Evolutionary conservation across 2,113 vertebrate species (phyloP), one percentile per base, ranked within the genome.

Genomic region (Colaptes auratus): DNA sequence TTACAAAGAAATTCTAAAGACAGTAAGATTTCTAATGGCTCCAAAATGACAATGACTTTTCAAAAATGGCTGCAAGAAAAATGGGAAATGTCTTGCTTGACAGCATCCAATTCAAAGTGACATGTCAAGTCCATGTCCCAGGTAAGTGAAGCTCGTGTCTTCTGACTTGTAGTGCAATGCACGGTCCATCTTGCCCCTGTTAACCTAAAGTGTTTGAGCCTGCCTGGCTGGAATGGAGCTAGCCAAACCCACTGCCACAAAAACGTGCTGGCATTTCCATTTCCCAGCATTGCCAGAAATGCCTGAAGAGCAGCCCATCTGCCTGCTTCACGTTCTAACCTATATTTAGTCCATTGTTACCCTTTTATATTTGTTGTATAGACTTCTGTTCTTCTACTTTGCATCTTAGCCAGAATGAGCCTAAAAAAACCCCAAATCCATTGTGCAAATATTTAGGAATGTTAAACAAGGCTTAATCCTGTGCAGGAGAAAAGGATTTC

Each of bases 301-400:
- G 14, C 20, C 31, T 60, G 14, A 82, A 90, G 56, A 84, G 30
- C 28, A 89, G 3, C 12, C n/a, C 24, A 33, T 55, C 42, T 86
- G 10, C 23, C 33, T 75, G 4, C 86, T 95, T 81, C 10, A 18
- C 48, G 10, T 86, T 86, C 65, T 92, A 17, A 39, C 81, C 65
- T 91, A 53, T 94, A 52, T 84, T 90, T 90, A 89, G 33, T 10
- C 42, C 17, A 31, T 7, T 63, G 28, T 53, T 69, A 44, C 16
- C 1, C 18, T 42, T 89, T 93, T 48, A 13, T 35, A 69, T 91
- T 14, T 81, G 24, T 72, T 85, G 35, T 28, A 53, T 14, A 72
- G 39, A 69, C 94, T 88, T 91, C 75, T 69, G 44, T 27, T 86
- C 24, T 83, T 90, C 44, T 88, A 27, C 42, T 86, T 86, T 89